Evolutionary conservation across 2,888 invertebrate species (phyloP).

Genomic region (Trilocha varians): DNA sequence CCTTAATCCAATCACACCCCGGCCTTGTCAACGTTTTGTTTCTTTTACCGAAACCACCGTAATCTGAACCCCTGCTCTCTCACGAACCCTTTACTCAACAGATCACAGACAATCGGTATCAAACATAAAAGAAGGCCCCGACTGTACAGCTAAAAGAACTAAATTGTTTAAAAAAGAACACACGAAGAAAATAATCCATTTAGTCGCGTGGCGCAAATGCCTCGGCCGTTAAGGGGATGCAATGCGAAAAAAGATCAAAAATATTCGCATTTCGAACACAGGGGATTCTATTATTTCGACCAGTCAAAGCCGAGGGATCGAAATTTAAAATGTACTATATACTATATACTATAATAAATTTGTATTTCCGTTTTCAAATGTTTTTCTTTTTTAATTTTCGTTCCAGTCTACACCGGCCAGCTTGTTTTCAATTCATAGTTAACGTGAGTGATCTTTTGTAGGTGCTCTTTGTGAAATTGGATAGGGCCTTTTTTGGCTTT

Average conservation of each 20-base stretch:
- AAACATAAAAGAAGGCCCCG: conserved; percentile 30
- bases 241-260: conserved; percentile 60
- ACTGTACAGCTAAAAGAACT: conserved; percentile 20
- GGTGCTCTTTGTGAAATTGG: conserved; percentile 66
- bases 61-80: conserved; percentile 27
- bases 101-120: conserved; percentile 32
- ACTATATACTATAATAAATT: conserved; percentile 72
- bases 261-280: conserved; percentile 49
- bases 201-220: conserved; percentile 66
- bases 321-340: conserved; percentile 70
- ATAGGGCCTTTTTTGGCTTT: conserved; percentile 60
- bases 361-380: conserved; percentile 57
- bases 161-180: conserved; percentile 57
- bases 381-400: conserved; percentile 64
- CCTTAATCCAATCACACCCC: conserved; percentile 69
- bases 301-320: conserved; percentile 59
- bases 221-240: conserved; percentile 58
- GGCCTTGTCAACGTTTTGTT: conserved; percentile 71
- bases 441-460: conserved; percentile 70
- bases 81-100: conserved; percentile 10
- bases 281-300: conserved; percentile 61
- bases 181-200: conserved; percentile 71
- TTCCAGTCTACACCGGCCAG: conserved; percentile 46
- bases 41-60: conserved; percentile 43
- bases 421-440: conserved; percentile 69